Evolutionary conservation across 2,888 invertebrate genomes (phyloP).

Genomic region (Cantharis lateralis): DNA sequence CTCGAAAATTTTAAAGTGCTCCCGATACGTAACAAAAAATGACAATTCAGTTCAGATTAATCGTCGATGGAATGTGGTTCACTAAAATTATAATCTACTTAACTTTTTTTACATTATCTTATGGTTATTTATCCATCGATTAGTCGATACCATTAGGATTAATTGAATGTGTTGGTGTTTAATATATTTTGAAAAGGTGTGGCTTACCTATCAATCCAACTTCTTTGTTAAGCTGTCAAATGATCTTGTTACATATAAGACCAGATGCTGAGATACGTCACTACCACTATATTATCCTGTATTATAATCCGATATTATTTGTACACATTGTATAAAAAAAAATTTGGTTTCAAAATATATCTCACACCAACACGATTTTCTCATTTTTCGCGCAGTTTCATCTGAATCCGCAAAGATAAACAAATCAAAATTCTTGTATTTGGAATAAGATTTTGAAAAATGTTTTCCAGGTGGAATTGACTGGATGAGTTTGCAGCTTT

Average conservation of each 20-base stretch:
- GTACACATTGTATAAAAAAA: neutral
- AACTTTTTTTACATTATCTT: constrained; percentile 2
- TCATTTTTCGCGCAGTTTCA: too few species aligned
- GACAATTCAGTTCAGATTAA: neutral
- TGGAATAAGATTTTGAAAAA: too few species aligned
- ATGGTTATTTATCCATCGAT: constrained; percentile 26
- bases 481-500: too few species aligned
- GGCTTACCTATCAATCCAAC: constrained; percentile 46
- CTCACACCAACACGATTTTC: neutral
- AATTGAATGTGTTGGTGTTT: constrained; percentile 42
- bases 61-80: constrained; percentile 11
- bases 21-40: neutral
- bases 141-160: constrained; percentile 41
- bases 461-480: too few species aligned
- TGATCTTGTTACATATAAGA: constrained; percentile 40
- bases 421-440: too few species aligned
- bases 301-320: neutral
- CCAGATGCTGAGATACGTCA: constrained; percentile 31
- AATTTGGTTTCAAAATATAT: neutral
- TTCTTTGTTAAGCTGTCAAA: constrained; percentile 42
- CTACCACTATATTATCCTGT: neutral
- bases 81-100: constrained; percentile 15
- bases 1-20: neutral
- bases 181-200: constrained; percentile 51
- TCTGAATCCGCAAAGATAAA: too few species aligned